These are phyloP conservation scores for Lates japonicus DNA, from an alignment of 2,797 vertebrate species.

Conservation along the genomic window DNA sequence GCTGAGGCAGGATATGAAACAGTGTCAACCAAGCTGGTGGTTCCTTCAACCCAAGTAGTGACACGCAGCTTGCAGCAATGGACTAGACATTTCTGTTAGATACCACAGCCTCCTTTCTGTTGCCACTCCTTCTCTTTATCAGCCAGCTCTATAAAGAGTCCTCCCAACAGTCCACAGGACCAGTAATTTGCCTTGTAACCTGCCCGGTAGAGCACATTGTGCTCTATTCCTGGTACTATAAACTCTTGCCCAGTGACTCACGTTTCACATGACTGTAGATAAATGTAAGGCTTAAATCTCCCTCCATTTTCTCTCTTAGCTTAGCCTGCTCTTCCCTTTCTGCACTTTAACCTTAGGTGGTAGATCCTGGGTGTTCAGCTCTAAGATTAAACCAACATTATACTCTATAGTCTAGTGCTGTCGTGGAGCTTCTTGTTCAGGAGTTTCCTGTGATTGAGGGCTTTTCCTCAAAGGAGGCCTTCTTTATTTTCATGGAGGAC, in stretches of 20 bases:
- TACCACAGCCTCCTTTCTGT: conserved; percentile 14
- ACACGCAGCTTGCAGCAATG: background rate
- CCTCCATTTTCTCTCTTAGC: conserved; percentile 29
- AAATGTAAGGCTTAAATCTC: conserved; percentile 38
- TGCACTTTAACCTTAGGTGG: conserved; percentile 40
- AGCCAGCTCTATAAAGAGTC: conserved; percentile 26
- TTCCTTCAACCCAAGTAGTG: conserved; percentile 1
- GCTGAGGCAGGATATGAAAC: conserved; percentile 29
- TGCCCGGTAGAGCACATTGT: conserved; percentile 42
- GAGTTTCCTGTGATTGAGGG: background rate
- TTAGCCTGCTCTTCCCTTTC: conserved; percentile 5
- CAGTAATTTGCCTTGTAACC: conserved; percentile 40
- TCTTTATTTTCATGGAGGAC: conserved; percentile 5
- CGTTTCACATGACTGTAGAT: conserved; percentile 41
- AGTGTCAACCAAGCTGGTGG: background rate
- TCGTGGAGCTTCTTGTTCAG: background rate
- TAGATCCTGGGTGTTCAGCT: conserved; percentile 41
- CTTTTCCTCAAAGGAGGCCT: background rate
- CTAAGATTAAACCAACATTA: conserved; percentile 45
- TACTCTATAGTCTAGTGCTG: conserved; percentile 15
- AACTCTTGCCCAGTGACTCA: conserved; percentile 47
- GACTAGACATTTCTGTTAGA: conserved; percentile 1
- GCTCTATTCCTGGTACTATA: conserved; percentile 36
- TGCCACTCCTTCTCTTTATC: conserved; percentile 26
- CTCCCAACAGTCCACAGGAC: conserved; percentile 27